Conservation (phyloP, 2,888 invertebrate species). For the Epistrophella euchroma region DNA sequence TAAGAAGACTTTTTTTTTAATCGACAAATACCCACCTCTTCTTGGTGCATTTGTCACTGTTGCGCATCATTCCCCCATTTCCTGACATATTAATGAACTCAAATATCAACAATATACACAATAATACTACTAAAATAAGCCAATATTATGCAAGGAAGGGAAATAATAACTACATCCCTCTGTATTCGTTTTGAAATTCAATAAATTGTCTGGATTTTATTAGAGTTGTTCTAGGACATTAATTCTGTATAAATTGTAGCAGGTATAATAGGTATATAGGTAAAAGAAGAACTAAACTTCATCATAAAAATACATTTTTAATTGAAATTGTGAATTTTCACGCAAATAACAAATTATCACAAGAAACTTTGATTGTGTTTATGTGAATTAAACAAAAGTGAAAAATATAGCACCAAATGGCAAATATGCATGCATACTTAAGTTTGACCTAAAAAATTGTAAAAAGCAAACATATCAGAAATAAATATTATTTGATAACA, state of each 20-base stretch:
- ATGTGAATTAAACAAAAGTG: no score
- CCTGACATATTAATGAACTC: neutral
- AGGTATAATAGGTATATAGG: no score
- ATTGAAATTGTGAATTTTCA: neutral
- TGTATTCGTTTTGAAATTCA: slow-evolving; percentile 10
- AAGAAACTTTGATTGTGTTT: no score
- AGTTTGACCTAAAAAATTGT: no score
- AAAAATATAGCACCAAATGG: no score
- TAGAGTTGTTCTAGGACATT: slow-evolving; percentile 17
- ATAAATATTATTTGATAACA: no score
- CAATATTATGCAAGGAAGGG: neutral
- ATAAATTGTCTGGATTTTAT: slow-evolving; percentile 18
- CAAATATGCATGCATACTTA: no score
- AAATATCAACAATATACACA: neutral
- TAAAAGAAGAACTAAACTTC: neutral
- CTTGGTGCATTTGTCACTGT: neutral
- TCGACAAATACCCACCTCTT: no score
- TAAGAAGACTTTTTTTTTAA: no score
- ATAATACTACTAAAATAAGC: neutral
- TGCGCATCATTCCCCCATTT: neutral
- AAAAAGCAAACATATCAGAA: no score
- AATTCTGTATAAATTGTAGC: neutral
- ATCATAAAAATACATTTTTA: neutral
- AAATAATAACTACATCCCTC: neutral
- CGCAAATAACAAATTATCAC: slow-evolving; percentile 15